Conservation (phyloP, 2,113 vertebrate species). For the Coracopsis vasa region DNA sequence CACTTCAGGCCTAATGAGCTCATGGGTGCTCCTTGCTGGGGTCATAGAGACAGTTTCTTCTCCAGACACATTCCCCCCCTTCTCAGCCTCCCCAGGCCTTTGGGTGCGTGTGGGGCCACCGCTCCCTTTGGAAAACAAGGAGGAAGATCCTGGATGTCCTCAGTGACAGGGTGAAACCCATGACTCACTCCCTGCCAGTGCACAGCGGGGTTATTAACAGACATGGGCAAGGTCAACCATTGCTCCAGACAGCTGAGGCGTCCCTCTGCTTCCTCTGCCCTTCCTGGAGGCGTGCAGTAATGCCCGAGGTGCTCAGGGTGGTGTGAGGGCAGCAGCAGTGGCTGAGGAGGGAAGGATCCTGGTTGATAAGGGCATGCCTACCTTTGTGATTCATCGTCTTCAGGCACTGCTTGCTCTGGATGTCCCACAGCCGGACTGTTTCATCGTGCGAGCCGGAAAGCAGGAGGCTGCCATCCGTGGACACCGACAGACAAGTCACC, state of each 20-base stretch:
- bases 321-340: not conserved
- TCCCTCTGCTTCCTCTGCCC: not conserved
- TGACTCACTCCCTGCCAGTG: conserved; percentile 17
- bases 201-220: not conserved
- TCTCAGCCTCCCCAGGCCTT: not conserved
- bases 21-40: not conserved
- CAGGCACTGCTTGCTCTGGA: conserved; percentile 93
- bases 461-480: conserved; percentile 87
- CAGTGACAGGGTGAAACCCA: not conserved
- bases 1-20: conserved; percentile 29
- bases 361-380: conserved; percentile 48
- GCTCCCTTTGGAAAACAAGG: conserved; percentile 5
- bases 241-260: not conserved
- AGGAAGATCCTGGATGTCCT: not conserved
- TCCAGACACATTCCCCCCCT: not conserved
- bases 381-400: conserved; percentile 90
- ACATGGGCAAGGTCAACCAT: not conserved
- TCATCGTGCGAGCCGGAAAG: conserved; percentile 94
- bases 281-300: not conserved
- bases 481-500: conserved; percentile 92
- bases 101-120: not conserved
- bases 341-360: not conserved
- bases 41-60: not conserved
- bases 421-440: conserved; percentile 90
- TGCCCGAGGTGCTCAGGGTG: not conserved